Base-by-base conservation (phyloP, 2,113 vertebrate genomes). In the Anthoscopus minutus region DNA sequence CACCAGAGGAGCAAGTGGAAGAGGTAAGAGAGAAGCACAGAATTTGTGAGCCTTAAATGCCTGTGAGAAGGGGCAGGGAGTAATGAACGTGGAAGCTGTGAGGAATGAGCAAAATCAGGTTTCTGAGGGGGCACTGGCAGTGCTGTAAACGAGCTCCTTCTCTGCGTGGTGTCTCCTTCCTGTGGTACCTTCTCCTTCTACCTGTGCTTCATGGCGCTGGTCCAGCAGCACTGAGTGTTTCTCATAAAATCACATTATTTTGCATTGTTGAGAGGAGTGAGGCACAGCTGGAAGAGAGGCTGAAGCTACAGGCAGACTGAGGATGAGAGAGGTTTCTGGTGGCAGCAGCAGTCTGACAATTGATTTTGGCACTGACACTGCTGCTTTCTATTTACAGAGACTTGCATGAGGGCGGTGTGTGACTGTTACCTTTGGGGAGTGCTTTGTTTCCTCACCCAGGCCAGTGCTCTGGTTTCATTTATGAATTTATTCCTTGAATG, bases 21-120 rank as follows among this genome's bases (percentile, higher is more conserved):
- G 91, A 94, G 92, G 94, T 93, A 94, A 96, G 96, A 92, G 83
- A 70, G 70, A 86, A 61, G 22, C 33, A 9, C 0, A 5, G 38
- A 9, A 73, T 69, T 25, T 67, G 40, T 66, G 40, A 81, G 44
- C 57, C 30, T 83, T 66, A 35, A 62, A 70, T 83, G 50, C 65
- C 56, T 60, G 13, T 53, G 66, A 14, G 60, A 48, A 50, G 51
- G 67, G 72, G 40, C 24, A 61, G 80, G 76, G 85, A 40, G 15
- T 33, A 27, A 44, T 0, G 4, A 13, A 3, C 4, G 9, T 42
- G 58, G 51, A 61, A 54, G 21, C 4, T 37, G 38, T 5, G 67
- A 37, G 64, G 5, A 5, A 11, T 42, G 42, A 62, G 81, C 37
- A 19, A 22, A 47, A 33, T 51, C 12, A 1, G 27, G 11, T 92